A percentile compares a stretch with the other conserved stretches of the same genome.
phyloP scores from a whole-genome alignment of 2,888 invertebrate species.

The Germaria angustata region DNA sequence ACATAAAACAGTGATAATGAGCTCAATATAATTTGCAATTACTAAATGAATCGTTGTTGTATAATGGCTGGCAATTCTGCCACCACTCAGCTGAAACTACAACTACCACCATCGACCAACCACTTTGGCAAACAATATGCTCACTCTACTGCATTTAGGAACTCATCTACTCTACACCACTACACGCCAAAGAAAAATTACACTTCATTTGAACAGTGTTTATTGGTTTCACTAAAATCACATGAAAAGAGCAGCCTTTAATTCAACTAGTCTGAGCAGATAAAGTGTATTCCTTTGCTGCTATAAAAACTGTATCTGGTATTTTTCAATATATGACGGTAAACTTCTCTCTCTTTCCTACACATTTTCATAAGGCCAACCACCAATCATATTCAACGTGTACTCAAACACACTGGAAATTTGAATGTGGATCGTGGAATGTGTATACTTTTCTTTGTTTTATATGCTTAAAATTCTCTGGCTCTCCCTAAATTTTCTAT shows the following conservation, averaged over 20 bases:
- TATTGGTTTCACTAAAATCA: not conserved
- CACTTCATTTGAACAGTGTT: not conserved
- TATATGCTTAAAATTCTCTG: not conserved
- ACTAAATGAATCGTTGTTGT: conserved; percentile 78
- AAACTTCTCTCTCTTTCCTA: conserved; percentile 11
- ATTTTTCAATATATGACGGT: too few species aligned
- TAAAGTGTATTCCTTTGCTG: too few species aligned
- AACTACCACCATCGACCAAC: not conserved
- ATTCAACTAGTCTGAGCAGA: not conserved
- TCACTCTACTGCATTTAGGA: not conserved
- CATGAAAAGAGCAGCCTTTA: not conserved
- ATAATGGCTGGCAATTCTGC: conserved; percentile 71
- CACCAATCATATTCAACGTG: conserved; percentile 35
- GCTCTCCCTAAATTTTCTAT: not conserved
- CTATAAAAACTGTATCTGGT: too few species aligned
- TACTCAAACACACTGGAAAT: conserved; percentile 43
- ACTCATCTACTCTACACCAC: not conserved
- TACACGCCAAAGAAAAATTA: not conserved
- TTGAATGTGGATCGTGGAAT: conserved; percentile 62
- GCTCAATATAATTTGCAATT: conserved; percentile 79
- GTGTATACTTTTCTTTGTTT: not conserved
- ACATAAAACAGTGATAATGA: conserved; percentile 74
- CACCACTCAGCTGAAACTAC: conserved; percentile 50
- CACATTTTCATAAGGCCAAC: not conserved
- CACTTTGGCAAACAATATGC: not conserved